These are phyloP conservation scores for Spialia ferax DNA, from an alignment of 2,888 invertebrate species.

Conservation along the genomic window DNA sequence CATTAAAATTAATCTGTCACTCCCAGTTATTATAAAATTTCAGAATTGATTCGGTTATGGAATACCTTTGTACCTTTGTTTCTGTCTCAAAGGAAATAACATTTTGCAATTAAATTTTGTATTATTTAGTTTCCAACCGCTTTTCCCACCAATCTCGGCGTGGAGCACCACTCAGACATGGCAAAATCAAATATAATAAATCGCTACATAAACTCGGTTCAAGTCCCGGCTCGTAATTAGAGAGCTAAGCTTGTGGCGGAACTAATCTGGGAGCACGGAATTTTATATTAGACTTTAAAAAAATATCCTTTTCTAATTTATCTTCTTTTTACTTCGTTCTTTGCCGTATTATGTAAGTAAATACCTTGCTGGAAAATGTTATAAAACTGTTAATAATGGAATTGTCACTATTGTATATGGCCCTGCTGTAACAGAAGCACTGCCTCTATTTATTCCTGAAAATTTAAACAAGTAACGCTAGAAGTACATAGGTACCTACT, in stretches of 20 bases:
- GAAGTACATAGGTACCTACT: no score
- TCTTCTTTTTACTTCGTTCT: not conserved
- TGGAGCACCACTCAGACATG: conserved; percentile 14
- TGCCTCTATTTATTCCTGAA: no score
- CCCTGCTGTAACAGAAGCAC: no score
- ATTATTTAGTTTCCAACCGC: conserved; percentile 8
- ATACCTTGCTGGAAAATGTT: no score
- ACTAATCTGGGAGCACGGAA: conserved; percentile 6
- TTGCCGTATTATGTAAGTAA: no score
- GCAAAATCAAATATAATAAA: conserved; percentile 28
- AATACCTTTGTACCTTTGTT: conserved; percentile 3
- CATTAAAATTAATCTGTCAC: conserved; percentile 73
- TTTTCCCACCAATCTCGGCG: conserved; percentile 17
- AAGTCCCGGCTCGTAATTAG: conserved; percentile 23
- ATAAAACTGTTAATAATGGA: no score
- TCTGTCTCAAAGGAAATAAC: not conserved
- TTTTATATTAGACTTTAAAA: not conserved
- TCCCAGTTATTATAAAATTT: conserved; percentile 53
- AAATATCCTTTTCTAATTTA: not conserved
- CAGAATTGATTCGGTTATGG: not conserved
- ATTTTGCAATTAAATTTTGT: conserved; percentile 1
- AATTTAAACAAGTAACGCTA: no score
- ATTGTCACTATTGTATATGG: no score
- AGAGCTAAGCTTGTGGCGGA: conserved; percentile 10
- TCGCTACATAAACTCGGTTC: conserved; percentile 14